Base-by-base conservation (phyloP, 64 coral and sea anemone species). In the Montipora sp. region DNA sequence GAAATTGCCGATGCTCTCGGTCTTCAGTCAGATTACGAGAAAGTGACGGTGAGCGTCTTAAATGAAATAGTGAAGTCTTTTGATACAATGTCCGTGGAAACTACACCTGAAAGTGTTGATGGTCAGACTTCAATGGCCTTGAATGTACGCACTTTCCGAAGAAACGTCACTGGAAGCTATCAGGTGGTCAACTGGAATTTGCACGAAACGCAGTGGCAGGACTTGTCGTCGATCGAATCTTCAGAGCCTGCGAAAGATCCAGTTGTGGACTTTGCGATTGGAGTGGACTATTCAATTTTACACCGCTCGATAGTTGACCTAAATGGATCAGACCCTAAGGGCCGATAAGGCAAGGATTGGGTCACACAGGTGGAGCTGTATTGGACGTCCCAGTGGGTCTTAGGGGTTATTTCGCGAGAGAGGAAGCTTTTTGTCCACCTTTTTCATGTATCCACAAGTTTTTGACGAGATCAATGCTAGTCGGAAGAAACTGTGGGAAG, bases 221-320 rank as follows among this genome's bases (percentile, higher is more conserved):
- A 73, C 21, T 7, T 7, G 4, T 10, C 14, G 3, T 63, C 59
- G 3, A 63, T 63, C 14, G 14, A 63, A 15, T 63, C 13, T 1
- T 15, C 59, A 14, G 59, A 15, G 13, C 5, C 59, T 15, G 59
- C 59, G 3, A 77, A 45, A 77, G 75, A 77, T 45, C 88, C 87
- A 16, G 77, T 91, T 80, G 83, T 95, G 13, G 75, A 91, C 77
- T 46, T 95, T 20, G 75, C 90, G 2, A 95, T 95, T 73, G 93
- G 79, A 80, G 48, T 90, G 43, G 93, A 90, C 48, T 47, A 88
- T 73, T 78, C 83, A 61, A 77, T 88, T 59, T 19, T 95, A 4
- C 90, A 96, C 71, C 83, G 59, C 70, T 92, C 90, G 53, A 89
- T 60, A 65, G 75, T 51, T 49, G 90, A 92, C 81, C 15, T 95